Base-by-base conservation (phyloP, 2,888 invertebrate genomes). In the Scaptomyza polygonia region DNA sequence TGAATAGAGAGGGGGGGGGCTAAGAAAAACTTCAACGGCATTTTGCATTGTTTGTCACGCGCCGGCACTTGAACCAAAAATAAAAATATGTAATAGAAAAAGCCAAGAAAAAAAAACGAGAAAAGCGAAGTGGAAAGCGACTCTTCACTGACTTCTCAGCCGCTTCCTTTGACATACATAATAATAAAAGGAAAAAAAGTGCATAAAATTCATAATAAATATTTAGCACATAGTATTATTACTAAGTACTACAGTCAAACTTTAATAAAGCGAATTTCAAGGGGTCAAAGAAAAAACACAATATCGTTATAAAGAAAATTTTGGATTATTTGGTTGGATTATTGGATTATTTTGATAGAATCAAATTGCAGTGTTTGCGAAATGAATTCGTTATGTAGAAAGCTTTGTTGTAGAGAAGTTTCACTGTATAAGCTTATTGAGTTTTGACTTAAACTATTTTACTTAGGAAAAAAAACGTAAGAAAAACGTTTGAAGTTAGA, bases 21-120 rank as follows among this genome's bases (percentile, higher is more conserved):
- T 25, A 30, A 12, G 5, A 0, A 25, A 70, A 70, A 65, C 53
- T 61, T 65, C 49, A 65, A 54, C 49, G 14, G 43, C 29, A 52
- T 59, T 62, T 72, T 54, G 36, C 59, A 79, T 80, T 81, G 80
- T 83, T 76, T 79, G 86, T 76, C 80, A 81, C 80, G 80, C 65
- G 77, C 80, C 49, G 45, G 39, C 84, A 83, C 80, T 81, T 81
- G 66, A 80, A 55, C 39, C 53, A 42, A 25, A 57, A 68, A n/a
- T n/a, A n/a, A 63, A 57, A 54, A 77, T 62, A 62, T 47, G 8
- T 14, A 9, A 25, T 25, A 5, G 4, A 25, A 25, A n/a, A 36
- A n/a, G n/a, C n/a, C 34, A 36, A 18, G 7, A n/a, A 21, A 47
- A 5, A 25, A 25, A 25, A 25, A 25, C 1, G 3, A 34, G 3